A percentile compares a stretch with the other conserved stretches of the same genome.
phyloP scores from a whole-genome alignment of 2,113 vertebrate genomes.

The Cryptomyrus ogoouensis region DNA sequence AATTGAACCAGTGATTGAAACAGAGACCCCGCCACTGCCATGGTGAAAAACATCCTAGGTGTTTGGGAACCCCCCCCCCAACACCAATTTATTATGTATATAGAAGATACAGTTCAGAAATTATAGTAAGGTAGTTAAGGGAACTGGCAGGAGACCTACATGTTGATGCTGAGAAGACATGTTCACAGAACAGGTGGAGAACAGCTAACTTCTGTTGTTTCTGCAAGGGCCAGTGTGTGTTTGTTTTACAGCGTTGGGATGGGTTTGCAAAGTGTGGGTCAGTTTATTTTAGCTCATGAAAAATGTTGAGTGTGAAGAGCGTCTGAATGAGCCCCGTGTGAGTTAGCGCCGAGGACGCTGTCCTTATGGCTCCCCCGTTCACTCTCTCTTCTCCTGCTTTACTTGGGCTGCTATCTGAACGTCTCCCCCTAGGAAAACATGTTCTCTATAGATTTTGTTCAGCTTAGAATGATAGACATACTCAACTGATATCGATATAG shows the following conservation, averaged over 20 bases:
- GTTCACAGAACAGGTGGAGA: background rate
- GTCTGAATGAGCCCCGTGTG: background rate
- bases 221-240: background rate
- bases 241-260: background rate
- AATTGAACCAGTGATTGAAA: background rate
- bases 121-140: background rate
- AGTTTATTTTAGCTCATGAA: background rate
- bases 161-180: background rate
- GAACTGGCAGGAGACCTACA: background rate
- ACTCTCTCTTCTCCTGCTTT: background rate
- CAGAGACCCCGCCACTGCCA: background rate
- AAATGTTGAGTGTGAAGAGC: background rate
- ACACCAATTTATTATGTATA: background rate
- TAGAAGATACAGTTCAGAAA: background rate
- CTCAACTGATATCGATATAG: background rate
- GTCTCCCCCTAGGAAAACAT: background rate
- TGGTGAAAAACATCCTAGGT: background rate
- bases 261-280: background rate
- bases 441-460: background rate
- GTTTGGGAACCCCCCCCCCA: background rate
- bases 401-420: background rate
- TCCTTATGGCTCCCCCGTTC: background rate
- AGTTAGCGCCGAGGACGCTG: background rate
- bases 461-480: background rate
- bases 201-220: background rate